Evolutionary conservation across 2,888 invertebrate genomes (phyloP).

Genomic region (Archaeoteleia sp.): DNA sequence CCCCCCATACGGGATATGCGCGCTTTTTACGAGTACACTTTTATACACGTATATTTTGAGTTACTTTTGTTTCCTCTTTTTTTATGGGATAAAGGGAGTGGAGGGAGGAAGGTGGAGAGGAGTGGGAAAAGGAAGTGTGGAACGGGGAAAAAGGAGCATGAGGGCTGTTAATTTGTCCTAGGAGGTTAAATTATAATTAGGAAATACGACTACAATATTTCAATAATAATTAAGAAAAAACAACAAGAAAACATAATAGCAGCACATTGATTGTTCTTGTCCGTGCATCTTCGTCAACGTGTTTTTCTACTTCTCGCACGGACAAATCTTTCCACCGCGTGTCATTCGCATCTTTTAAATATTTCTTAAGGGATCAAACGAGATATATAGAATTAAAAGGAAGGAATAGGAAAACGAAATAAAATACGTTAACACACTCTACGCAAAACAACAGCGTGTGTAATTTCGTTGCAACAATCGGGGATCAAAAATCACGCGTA

Average conservation of each 20-base stretch:
- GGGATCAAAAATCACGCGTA: conserved; percentile 4
- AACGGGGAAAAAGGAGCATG: conserved; percentile 4
- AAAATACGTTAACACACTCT: conserved; percentile 41
- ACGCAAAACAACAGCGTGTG: conserved; percentile 30
- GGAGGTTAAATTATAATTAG: conserved; percentile 49
- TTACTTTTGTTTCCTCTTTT: conserved; percentile 40
- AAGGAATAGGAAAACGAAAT: conserved; percentile 38
- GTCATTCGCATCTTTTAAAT: too few species aligned
- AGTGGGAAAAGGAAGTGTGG: neutral
- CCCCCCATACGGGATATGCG: conserved; percentile 34
- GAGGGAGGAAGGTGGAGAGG: conserved; percentile 15
- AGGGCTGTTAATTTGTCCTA: conserved; percentile 45
- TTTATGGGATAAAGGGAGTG: conserved; percentile 12
- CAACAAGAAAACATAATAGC: conserved; percentile 50
- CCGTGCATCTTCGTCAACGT: too few species aligned
- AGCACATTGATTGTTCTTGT: conserved; percentile 34
- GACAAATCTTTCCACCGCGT: too few species aligned
- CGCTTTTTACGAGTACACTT: conserved; percentile 42
- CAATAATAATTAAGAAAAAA: conserved; percentile 45
- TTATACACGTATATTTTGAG: conserved; percentile 47
- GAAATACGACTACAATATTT: conserved; percentile 47
- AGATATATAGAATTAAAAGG: conserved; percentile 30
- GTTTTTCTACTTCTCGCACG: too few species aligned
- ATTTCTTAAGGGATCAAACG: too few species aligned
- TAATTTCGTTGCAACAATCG: conserved; percentile 29